A percentile compares a stretch with the other conserved stretches of the same genome.
Conservation (phyloP, 2,797 vertebrate species). For the Muscicapa comitata region DNA sequence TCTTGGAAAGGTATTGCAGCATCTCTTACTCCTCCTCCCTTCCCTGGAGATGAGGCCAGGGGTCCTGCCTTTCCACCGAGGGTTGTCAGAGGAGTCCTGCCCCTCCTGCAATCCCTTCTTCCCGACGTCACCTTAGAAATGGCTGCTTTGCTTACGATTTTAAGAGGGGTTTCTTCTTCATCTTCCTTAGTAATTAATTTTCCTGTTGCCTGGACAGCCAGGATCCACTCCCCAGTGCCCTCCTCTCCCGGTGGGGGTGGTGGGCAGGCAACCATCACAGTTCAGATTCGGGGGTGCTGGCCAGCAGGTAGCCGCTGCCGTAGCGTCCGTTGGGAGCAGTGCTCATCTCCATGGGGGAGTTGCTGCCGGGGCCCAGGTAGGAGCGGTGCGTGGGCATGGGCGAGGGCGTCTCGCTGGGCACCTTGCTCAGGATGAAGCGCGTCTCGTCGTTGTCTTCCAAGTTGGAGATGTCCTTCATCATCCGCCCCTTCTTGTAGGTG, state of each 20-base stretch:
- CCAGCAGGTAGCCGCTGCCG: constrained; percentile 90
- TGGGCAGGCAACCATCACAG: constrained; percentile 72
- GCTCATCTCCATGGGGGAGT: constrained; percentile 88
- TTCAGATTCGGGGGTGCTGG: constrained; percentile 86
- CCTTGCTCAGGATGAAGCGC: constrained; percentile 95
- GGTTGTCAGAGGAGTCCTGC: constrained; percentile 40
- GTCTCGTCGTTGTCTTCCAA: constrained; percentile 95
- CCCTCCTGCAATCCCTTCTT: constrained; percentile 35
- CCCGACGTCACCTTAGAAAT: neutral
- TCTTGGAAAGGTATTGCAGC: constrained; percentile 4
- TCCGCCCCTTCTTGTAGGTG: constrained; percentile 93
- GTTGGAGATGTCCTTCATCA: constrained; percentile 98
- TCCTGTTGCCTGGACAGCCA: constrained; percentile 12
- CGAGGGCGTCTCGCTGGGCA: constrained; percentile 88
- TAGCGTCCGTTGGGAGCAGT: constrained; percentile 90
- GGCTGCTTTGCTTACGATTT: constrained; percentile 10
- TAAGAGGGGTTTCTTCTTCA: constrained; percentile 28
- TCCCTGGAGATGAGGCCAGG: neutral
- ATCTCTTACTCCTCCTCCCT: constrained; percentile 2
- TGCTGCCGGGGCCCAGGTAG: constrained; percentile 90
- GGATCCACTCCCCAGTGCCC: constrained; percentile 34
- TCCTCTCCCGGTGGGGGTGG: constrained; percentile 28
- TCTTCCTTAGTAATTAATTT: neutral
- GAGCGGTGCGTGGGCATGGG: constrained; percentile 93
- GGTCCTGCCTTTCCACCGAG: neutral